Evolutionary conservation across 2,797 vertebrate species (phyloP), one percentile per base, ranked within the genome.

Genomic region (Chaenodraco wilsoni): DNA sequence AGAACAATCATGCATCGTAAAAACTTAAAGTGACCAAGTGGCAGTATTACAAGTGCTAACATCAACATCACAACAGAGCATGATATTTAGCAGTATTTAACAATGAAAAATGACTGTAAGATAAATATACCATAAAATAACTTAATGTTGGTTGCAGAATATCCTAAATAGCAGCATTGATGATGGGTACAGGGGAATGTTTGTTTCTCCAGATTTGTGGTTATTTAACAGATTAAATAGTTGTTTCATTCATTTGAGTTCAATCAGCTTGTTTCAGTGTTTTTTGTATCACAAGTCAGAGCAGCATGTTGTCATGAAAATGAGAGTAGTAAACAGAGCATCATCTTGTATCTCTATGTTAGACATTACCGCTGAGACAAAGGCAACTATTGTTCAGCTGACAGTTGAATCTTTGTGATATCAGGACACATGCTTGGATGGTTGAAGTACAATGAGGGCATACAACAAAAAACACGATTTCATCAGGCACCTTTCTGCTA

Each of bases 361-460:
- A 64, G 58, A 58, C 64, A 56, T 17, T 54, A 23, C 56, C 16
- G 49, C 16, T 16, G 31, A 62, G 57, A 88, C 87, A 89, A 89
- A 89, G 81, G 67, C 60, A 40, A 55, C 65, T 54, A 61, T 76
- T 85, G 83, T 82, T 87, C 27, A 21, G 65, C 64, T 49, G 74
- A 51, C 45, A 73, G 55, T 56, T 23, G 44, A 72, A 54, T 51
- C 64, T 58, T 44, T 76, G 59, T 75, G 46, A 69, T 65, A 55
- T 56, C 54, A 46, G 69, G 70, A 57, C 65, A 56, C 45, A 54
- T 61, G 65, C 64, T 52, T 60, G 48, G 68, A 56, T 46, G 54
- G 51, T 51, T 66, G 46, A 69, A 44, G 19, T 59, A 45, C 31
- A 40, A 64, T 43, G 45, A 57, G 46, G 43, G 19, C 19, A 17